Evolutionary conservation across 2,113 vertebrate species (phyloP), one percentile per base, ranked within the genome.

Genomic region (Boleophthalmus pectinirostris): DNA sequence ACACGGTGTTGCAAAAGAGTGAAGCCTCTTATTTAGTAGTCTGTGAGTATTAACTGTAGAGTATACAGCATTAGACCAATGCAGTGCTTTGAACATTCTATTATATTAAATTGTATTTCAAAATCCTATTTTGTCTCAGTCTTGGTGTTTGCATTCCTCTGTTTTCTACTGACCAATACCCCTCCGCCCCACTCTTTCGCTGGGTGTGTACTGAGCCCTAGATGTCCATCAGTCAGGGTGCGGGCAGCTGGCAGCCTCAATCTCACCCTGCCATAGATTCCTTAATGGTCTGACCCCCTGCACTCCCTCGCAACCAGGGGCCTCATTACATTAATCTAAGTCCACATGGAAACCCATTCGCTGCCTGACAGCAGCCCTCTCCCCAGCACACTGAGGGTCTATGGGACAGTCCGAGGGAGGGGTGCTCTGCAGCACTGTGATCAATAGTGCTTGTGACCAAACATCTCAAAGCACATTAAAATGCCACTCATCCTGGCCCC

Each of bases 381-480:
- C 79, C 87, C 87, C 83, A 87, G 90, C 84, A 75, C 68, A 53
- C 5, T 53, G 74, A 81, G 80, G 74, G 80, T 88, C 71, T 75
- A 75, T 10, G 78, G 86, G 84, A 85, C 84, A 78, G 85, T 66
- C 75, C 69, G 74, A 74, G 70, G 63, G 69, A 63, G 16, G 63
- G n/a, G 69, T 11, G 65, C 2, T 74, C 81, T 78, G 84, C 85
- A 20, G 80, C 85, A 69, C 83, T 67, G 87, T 93, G 91, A 94
- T 94, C 93, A 94, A 94, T 94, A 94, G 92, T 85, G 91, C 92
- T 91, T 92, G 91, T 92, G 92, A 94, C 92, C 92, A 94, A 94
- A 93, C 93, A 93, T 92, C 85, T 93, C 89, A 89, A 94, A 93
- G 87, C 93, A 93, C 92, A 94, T 94, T 94, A 94, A 94, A 94